phyloP scores from a whole-genome alignment of 2,888 invertebrate genomes.

The Acheta domesticus region DNA sequence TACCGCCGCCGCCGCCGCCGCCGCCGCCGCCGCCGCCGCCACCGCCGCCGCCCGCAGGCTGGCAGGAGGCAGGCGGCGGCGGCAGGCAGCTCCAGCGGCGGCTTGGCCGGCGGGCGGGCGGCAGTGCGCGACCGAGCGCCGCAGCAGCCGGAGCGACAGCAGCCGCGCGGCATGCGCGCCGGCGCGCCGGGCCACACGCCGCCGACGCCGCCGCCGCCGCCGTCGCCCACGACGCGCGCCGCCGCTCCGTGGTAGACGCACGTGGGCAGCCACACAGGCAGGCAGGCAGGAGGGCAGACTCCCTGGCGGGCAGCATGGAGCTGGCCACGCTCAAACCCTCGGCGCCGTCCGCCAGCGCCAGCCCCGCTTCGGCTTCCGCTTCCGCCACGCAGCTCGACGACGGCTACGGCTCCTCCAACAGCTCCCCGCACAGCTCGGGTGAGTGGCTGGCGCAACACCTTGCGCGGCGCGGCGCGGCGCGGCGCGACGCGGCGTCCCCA shows the following conservation, averaged over 20 bases:
- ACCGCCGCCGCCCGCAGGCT: neutral
- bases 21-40: too few species aligned
- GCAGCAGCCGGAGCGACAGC: neutral
- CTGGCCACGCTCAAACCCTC: conserved; percentile 23
- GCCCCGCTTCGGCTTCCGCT: conserved; percentile 11
- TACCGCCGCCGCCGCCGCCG: too few species aligned
- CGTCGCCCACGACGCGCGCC: too few species aligned
- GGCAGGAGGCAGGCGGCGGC: neutral
- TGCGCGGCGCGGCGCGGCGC: neutral
- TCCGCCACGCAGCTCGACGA: conserved; percentile 53
- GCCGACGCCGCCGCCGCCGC: too few species aligned
- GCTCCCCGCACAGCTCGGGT: conserved; percentile 64
- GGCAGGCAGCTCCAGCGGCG: neutral
- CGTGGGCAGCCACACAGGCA: too few species aligned
- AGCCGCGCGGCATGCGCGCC: neutral
- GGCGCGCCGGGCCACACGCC: too few species aligned
- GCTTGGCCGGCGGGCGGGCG: neutral
- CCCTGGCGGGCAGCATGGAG: conserved; percentile 11
- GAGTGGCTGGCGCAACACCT: conserved; percentile 25
- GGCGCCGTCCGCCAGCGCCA: neutral
- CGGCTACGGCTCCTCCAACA: conserved; percentile 64
- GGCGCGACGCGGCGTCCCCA: too few species aligned
- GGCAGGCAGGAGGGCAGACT: too few species aligned
- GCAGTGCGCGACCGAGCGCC: neutral
- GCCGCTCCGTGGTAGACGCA: too few species aligned